Percentiles rank a stretch among this genome's conserved stretches.
Conservation (phyloP, 2,888 invertebrate genomes). For the Pegoplata infirma region DNA sequence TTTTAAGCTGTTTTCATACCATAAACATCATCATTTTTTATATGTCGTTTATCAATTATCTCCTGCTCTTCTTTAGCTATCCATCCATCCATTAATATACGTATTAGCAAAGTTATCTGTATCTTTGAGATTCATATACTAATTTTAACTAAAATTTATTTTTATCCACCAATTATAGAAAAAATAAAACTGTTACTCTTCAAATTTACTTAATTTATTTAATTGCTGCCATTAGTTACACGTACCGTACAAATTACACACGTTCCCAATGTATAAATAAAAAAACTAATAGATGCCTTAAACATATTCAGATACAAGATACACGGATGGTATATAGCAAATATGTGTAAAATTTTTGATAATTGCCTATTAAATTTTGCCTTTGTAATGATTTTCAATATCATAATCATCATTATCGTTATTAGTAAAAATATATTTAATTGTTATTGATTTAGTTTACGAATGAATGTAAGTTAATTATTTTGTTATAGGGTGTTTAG, state of each 20-base stretch:
- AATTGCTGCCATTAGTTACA: background rate
- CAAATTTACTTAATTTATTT: background rate
- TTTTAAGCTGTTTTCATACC: background rate
- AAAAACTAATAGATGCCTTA: too few species aligned
- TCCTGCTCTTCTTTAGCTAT: background rate
- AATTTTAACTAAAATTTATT: background rate
- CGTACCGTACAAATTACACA: background rate
- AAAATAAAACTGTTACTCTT: background rate
- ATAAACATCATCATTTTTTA: background rate
- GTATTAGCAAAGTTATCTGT: background rate
- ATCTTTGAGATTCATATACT: background rate
- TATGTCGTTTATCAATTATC: constrained; percentile 24
- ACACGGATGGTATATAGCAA: too few species aligned
- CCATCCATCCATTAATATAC: background rate
- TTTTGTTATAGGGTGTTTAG: too few species aligned
- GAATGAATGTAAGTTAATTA: background rate
- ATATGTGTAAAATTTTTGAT: background rate
- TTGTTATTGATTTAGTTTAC: background rate
- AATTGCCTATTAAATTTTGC: background rate
- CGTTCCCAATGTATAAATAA: background rate
- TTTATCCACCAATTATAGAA: background rate
- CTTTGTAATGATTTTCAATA: background rate
- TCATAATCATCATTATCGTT: background rate
- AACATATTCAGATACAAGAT: too few species aligned
- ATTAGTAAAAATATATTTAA: background rate